phyloP scores from a whole-genome alignment of 2,888 invertebrate species.

The Macaria liturata region DNA sequence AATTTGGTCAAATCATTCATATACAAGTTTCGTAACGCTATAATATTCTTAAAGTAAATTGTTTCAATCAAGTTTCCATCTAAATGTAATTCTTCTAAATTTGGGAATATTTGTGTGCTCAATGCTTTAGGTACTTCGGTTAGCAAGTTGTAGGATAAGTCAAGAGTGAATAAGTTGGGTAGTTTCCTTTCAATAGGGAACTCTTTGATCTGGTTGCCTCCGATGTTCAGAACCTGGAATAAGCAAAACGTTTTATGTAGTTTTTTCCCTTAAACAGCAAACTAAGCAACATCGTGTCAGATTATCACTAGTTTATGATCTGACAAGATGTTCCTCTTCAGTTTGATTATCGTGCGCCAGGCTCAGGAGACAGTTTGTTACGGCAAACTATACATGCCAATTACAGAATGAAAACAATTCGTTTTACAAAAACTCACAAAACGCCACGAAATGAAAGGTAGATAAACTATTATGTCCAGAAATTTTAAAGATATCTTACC shows the following conservation, averaged over 20 bases:
- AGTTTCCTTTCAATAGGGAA: constrained; percentile 70
- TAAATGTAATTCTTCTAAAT: constrained; percentile 73
- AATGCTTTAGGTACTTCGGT: constrained; percentile 70
- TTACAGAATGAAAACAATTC: no score
- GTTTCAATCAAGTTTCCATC: constrained; percentile 78
- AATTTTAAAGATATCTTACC: constrained; percentile 45
- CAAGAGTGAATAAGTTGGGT: constrained; percentile 69
- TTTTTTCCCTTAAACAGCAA: no score
- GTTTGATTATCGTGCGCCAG: no score
- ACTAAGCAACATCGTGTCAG: no score
- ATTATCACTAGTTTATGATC: no score
- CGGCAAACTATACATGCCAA: no score
- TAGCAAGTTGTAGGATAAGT: constrained; percentile 79
- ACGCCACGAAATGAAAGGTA: no score
- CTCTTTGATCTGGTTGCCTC: constrained; percentile 72
- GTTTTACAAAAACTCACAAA: no score
- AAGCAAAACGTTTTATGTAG: background rate
- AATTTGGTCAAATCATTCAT: constrained; percentile 67
- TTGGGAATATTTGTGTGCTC: constrained; percentile 68
- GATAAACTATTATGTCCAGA: no score
- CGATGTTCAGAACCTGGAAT: constrained; percentile 72
- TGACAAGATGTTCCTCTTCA: no score
- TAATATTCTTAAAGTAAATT: constrained; percentile 73
- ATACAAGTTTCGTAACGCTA: constrained; percentile 69
- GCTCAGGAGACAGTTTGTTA: no score